These are phyloP conservation scores for Nasonia giraulti DNA, from an alignment of 1,140 invertebrate genomes.

Conservation along the genomic window DNA sequence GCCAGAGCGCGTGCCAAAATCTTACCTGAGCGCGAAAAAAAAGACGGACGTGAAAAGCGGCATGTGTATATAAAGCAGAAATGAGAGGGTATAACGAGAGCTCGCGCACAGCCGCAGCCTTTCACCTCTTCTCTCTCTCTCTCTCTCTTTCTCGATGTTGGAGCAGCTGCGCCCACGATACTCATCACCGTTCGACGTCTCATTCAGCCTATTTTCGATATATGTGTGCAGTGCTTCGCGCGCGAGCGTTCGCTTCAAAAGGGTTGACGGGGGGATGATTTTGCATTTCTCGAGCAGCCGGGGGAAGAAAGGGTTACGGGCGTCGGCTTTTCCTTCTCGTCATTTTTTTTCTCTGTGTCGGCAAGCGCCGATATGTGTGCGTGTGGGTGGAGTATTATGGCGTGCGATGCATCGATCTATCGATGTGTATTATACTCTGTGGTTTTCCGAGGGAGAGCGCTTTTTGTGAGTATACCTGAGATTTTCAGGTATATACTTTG, in stretches of 20 bases:
- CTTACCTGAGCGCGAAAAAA: slow-evolving; percentile 38
- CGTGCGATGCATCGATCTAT: background rate
- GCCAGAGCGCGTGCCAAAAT: slow-evolving; percentile 37
- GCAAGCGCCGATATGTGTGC: background rate
- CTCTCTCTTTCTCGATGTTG: background rate
- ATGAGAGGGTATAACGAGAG: background rate
- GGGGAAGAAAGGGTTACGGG: slow-evolving; percentile 2
- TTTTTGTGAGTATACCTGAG: slow-evolving; percentile 15
- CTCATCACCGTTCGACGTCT: slow-evolving; percentile 17
- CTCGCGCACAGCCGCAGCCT: background rate
- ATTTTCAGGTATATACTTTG: slow-evolving; percentile 6
- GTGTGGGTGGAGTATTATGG: slow-evolving; percentile 23
- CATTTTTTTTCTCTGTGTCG: background rate
- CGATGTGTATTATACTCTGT: background rate
- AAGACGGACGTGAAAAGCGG: background rate
- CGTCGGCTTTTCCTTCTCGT: background rate
- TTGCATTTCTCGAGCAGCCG: slow-evolving; percentile 33
- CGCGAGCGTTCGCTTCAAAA: background rate
- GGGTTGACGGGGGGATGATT: slow-evolving; percentile 48
- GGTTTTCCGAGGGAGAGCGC: background rate
- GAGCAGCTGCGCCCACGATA: slow-evolving; percentile 34
- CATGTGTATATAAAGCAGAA: background rate
- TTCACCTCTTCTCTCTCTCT: too few relatives aligned
- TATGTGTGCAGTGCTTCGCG: background rate
- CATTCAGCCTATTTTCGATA: slow-evolving; percentile 16